phyloP scores from a whole-genome alignment of 2,797 vertebrate genomes.

The Psittacula derbiana region DNA sequence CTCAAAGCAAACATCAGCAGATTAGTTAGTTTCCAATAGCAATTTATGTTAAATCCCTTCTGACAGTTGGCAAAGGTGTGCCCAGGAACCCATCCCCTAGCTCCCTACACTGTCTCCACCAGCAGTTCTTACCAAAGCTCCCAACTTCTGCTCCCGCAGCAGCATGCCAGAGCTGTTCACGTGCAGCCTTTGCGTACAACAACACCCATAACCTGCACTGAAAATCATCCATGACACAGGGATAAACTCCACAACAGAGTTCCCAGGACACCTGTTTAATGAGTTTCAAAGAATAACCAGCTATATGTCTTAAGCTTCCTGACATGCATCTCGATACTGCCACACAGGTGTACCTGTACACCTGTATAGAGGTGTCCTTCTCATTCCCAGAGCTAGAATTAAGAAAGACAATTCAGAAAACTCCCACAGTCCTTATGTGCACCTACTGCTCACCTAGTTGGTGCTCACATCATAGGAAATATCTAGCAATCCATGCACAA shows the following conservation, averaged over 20 bases:
- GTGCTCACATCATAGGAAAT: fast-evolving
- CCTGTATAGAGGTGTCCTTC: background rate
- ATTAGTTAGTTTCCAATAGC: background rate
- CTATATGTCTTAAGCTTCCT: background rate
- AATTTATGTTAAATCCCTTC: background rate
- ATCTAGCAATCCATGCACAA: background rate
- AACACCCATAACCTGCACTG: background rate
- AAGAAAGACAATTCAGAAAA: background rate
- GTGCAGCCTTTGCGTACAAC: background rate
- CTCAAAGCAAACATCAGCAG: background rate
- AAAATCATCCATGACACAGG: background rate
- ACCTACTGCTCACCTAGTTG: background rate
- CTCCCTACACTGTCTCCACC: background rate
- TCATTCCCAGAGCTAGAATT: background rate
- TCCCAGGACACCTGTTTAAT: background rate
- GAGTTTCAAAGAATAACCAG: background rate
- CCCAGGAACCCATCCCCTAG: background rate
- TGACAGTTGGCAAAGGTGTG: background rate
- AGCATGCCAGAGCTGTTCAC: background rate
- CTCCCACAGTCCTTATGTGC: fast-evolving
- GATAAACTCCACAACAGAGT: background rate
- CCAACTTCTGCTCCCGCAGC: background rate
- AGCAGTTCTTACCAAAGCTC: background rate
- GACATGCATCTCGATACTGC: fast-evolving
- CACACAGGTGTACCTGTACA: fast-evolving